These are phyloP conservation scores for Athalia rosae DNA, from an alignment of 2,888 invertebrate species.

Conservation along the genomic window DNA sequence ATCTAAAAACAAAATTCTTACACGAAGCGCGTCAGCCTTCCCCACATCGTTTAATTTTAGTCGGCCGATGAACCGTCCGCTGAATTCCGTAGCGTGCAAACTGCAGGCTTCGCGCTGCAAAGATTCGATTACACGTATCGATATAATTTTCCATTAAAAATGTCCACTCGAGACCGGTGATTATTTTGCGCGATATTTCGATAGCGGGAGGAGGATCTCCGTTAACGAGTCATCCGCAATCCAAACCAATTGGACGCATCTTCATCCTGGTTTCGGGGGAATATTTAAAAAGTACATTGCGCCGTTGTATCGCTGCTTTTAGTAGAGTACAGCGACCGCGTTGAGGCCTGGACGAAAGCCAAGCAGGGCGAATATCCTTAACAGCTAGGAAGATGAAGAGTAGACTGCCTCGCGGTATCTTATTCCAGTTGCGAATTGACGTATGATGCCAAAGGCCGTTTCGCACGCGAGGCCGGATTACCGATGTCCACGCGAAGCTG, in stretches of 20 bases:
- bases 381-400: conserved; percentile 8
- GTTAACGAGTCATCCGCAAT: too few species aligned
- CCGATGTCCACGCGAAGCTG: not conserved
- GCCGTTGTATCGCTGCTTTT: not conserved
- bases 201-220: too few species aligned
- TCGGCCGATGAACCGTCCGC: too few species aligned
- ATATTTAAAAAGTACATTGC: not conserved
- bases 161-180: too few species aligned
- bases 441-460: conserved; percentile 19
- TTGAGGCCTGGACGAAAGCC: conserved; percentile 26
- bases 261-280: not conserved
- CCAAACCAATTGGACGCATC: not conserved
- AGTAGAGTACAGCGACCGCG: conserved; percentile 27
- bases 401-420: not conserved
- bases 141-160: too few species aligned
- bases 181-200: too few species aligned
- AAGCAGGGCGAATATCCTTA: not conserved
- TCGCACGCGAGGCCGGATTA: conserved; percentile 19
- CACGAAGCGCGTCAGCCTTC: too few species aligned
- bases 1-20: too few species aligned
- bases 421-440: conserved; percentile 9
- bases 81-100: too few species aligned
- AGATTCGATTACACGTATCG: too few species aligned
- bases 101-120: too few species aligned
- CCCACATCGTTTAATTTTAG: too few species aligned